Evolutionary conservation across 2,113 vertebrate genomes (phyloP), one percentile per base, ranked within the genome.

Genomic region (Prolemur simus): DNA sequence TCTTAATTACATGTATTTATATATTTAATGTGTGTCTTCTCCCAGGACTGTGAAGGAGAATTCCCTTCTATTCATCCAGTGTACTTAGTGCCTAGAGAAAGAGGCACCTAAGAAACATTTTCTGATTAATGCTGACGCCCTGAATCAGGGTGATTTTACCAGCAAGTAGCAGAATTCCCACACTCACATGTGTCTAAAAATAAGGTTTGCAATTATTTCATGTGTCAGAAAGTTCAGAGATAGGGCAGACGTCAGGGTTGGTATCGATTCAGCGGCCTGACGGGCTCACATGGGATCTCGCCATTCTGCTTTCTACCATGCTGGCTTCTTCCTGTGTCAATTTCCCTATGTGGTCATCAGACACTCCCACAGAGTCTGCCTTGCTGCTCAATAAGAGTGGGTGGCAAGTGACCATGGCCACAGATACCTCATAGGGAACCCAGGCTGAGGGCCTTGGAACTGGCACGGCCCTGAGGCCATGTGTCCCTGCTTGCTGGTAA

Each of bases 271-370:
- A 17, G 15, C 52, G 52, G 39, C 25, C 23, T 18, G 42, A 4
- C 0, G 13, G 8, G 6, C 21, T 71, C 37, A 3, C 29, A 5
- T 0, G 32, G 29, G 21, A 9, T 2, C 15, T 60, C 14, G 37
- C 60, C n/a, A 3, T 10, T 88, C 14, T 60, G 39, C 69, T 71
- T 47, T 82, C 77, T 45, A 3, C 52, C 4, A 15, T 15, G 6
- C 56, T 18, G 27, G 32, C 47, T 80, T 47, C 69, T 66, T 81
- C 74, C 18, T 42, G 37, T 17, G 29, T 82, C 68, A 42, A 5
- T 68, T 74, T 87, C 32, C 18, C 10, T 60, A 9, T 20, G 66
- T 34, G 66, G 81, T 37, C 17, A 37, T 54, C 45, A 49, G n/a
- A 63, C 6, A n/a, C 6, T 25, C 58, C 39, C 29, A 60, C 42